Conservation (phyloP, 1,140 invertebrate genomes). For the Microplitis demolitor region DNA sequence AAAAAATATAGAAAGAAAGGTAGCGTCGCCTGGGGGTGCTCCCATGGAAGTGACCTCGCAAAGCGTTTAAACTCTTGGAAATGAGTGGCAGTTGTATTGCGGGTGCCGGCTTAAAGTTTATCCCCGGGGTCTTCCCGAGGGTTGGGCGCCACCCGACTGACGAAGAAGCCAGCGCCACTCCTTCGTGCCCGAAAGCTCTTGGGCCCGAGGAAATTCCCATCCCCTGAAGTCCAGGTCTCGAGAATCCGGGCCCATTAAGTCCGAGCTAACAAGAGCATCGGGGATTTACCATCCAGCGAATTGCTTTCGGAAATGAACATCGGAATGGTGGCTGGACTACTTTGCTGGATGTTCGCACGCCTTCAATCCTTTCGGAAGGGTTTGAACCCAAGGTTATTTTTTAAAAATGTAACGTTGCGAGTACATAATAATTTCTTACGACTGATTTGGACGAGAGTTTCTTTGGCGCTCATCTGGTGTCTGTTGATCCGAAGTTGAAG, state of each 20-base stretch:
- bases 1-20: constrained; percentile 38
- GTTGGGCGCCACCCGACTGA: constrained; percentile 13
- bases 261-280: too few relatives aligned
- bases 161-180: constrained; percentile 13
- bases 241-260: too few relatives aligned
- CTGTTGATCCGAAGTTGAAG: neutral
- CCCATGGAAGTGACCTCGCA: constrained; percentile 61
- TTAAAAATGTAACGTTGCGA: too few relatives aligned
- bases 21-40: constrained; percentile 58
- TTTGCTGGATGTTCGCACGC: neutral
- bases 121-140: constrained; percentile 1
- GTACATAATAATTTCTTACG: too few relatives aligned
- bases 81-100: constrained; percentile 23
- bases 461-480: constrained; percentile 4
- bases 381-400: too few relatives aligned
- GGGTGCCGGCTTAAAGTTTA: neutral
- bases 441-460: too few relatives aligned
- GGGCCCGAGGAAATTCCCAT: neutral
- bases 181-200: constrained; percentile 19
- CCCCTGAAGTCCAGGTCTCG: too few relatives aligned
- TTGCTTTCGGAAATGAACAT: neutral
- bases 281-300: too few relatives aligned
- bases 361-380: too few relatives aligned
- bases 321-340: neutral
- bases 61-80: constrained; percentile 33